Evolutionary conservation across 2,797 vertebrate species (phyloP), one percentile per base, ranked within the genome.

Genomic region (Carapus acus): DNA sequence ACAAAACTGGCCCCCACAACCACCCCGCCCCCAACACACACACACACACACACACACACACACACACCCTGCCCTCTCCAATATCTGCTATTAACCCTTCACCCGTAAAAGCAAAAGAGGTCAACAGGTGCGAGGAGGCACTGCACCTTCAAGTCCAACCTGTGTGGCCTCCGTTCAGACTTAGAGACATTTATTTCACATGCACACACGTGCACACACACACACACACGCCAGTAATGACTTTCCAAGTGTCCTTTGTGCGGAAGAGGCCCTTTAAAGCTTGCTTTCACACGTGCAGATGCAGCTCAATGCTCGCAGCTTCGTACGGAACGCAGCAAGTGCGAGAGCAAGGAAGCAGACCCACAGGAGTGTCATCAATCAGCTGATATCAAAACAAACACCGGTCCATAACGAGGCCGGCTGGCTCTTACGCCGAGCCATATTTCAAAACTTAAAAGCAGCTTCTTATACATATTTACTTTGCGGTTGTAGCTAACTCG

Each of bases 381-480:
- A 62, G 16, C 21, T 15, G 4, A 2, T 23, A 36, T 52, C 16
- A 55, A 77, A 65, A 55, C 56, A 74, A 71, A 78, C 63, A 43
- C 18, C 4, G 37, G 21, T 7, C 21, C n/a, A 8, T 55, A 43
- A 40, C 0, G 53, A 40, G 39, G 65, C 61, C 43, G 22, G 2
- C 24, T 54, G 24, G 66, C 63, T 54, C 65, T 63, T 52, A 34
- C 1, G 20, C 2, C 14, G 36, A 54, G 63, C 42, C 43, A 19
- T 45, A 49, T 39, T 63, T 77, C 39, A 74, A 19, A 13, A 60
- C 39, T 43, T 53, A 27, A 43, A 29, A 58, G 67, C 55, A 49
- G 50, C 49, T 52, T 49, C 49, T 49, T 58, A 44, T 42, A 62
- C 51, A 57, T 73, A 44, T 78, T 77, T 69, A 62, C 63, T 61